phyloP scores from a whole-genome alignment of 92 coral and sea anemone species.

The Umimayanthus chanpuru region DNA sequence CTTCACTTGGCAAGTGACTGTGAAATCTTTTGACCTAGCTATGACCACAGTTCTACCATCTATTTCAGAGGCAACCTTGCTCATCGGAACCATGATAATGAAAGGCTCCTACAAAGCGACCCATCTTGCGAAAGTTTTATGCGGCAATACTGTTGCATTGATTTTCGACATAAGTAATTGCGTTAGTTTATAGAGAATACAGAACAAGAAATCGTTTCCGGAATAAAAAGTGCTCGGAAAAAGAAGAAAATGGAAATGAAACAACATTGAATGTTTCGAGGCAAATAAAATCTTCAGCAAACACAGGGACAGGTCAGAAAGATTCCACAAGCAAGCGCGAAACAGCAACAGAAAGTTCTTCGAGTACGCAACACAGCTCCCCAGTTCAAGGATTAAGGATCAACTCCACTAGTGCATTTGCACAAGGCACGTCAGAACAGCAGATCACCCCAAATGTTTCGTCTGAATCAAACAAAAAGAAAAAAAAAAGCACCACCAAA shows the following conservation, averaged over 20 bases:
- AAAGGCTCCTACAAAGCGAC: conserved; percentile 20
- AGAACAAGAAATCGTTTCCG: conserved; percentile 43
- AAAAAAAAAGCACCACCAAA: neutral
- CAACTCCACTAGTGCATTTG: neutral
- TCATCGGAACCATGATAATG: conserved; percentile 6
- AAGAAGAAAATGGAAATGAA: conserved; percentile 19
- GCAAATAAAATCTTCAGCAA: neutral
- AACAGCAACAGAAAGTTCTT: neutral
- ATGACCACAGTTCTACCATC: conserved; percentile 5
- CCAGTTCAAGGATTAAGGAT: neutral
- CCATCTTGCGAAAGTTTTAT: conserved; percentile 1
- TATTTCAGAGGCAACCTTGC: neutral
- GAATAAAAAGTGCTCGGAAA: conserved; percentile 3
- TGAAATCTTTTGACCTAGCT: conserved; percentile 7
- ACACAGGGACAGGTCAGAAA: neutral
- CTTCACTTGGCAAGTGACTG: neutral
- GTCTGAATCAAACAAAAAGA: neutral
- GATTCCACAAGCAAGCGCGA: neutral
- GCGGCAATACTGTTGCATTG: neutral
- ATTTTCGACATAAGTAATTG: conserved; percentile 21
- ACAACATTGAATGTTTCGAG: neutral
- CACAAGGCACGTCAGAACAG: neutral
- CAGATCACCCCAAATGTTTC: too few relatives aligned
- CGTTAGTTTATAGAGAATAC: conserved; percentile 16
- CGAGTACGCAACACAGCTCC: neutral